Base-by-base conservation (phyloP, 2,797 vertebrate species). In the Sebastes oblongus region DNA sequence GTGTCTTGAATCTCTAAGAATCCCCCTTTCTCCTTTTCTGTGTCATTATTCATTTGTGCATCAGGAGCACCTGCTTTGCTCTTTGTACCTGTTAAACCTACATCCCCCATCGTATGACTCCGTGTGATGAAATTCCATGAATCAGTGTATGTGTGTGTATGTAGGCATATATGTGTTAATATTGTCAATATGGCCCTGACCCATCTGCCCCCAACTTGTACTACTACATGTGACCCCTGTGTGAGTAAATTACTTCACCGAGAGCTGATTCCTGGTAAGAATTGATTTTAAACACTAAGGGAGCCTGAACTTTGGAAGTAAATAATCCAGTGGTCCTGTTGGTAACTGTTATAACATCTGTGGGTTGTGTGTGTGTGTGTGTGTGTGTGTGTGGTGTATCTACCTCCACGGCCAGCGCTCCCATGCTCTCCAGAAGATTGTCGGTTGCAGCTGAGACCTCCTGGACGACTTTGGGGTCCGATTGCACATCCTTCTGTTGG, bases 371-470 rank as follows among this genome's bases (percentile, higher is more conserved):
- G 42, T 66, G 58, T 46, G 50, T 67, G 58, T 46, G 50, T 66
- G 36, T 72, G 39, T 72, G 54, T 34, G 55, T 42, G 36, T 60
- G 8, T 12, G 13, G 36, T 79, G 77, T 42, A 77, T 93, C 91
- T 96, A 99, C 98, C 97, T 99, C 97, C 81, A 96, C 95, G 24
- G 96, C 90, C 87, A 99, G 93, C 0, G 91, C 91, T 55, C 96
- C 96, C 13, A 99, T 34, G 89, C 97, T 99, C 71, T 95, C 94
- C 90, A 96, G 90, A 77, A 99, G 93, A 24, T 81, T 82, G 84
- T 96, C 95, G 2, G 97, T 96, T 52, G 97, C 96, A 89, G 95
- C 94, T 3, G 95, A 95, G 72, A 99, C 95, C 18, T 96, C 96
- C 79, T 95, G 89, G 39, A 94, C 89, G 0, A 91, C 93, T 88